Evolutionary conservation across 2,113 vertebrate genomes (phyloP).

Genomic region (Heterochromis multidens): DNA sequence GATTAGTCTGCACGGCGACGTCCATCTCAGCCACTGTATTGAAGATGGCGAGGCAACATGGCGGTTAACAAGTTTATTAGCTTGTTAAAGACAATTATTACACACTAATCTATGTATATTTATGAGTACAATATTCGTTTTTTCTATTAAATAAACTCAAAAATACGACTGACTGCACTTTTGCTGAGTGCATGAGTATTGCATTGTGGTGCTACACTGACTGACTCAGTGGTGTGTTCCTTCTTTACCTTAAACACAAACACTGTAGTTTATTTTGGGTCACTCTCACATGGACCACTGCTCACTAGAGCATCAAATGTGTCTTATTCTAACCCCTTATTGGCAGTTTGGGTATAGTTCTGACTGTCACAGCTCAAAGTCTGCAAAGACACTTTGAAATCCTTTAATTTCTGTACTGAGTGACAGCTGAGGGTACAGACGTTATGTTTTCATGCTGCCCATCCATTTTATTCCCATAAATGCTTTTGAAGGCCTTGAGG

Average conservation of each 20-base stretch:
- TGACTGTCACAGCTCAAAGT: neutral
- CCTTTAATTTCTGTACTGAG: neutral
- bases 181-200: too few relatives aligned
- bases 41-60: too few relatives aligned
- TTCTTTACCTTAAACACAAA: too few relatives aligned
- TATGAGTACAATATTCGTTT: neutral
- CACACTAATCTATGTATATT: too few relatives aligned
- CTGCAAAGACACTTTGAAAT: neutral
- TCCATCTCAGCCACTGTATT: too few relatives aligned
- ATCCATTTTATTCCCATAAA: neutral
- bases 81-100: too few relatives aligned
- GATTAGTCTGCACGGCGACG: too few relatives aligned
- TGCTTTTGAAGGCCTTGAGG: neutral
- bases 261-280: too few relatives aligned
- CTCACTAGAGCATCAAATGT: neutral
- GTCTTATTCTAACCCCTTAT: neutral
- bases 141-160: neutral
- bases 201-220: too few relatives aligned
- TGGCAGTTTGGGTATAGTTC: neutral
- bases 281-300: too few relatives aligned
- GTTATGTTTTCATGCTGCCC: neutral
- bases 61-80: too few relatives aligned
- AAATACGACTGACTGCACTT: neutral
- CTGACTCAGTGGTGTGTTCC: too few relatives aligned
- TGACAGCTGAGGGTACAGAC: neutral